phyloP scores from a whole-genome alignment of 2,888 invertebrate species.

The Netelia melanura region DNA sequence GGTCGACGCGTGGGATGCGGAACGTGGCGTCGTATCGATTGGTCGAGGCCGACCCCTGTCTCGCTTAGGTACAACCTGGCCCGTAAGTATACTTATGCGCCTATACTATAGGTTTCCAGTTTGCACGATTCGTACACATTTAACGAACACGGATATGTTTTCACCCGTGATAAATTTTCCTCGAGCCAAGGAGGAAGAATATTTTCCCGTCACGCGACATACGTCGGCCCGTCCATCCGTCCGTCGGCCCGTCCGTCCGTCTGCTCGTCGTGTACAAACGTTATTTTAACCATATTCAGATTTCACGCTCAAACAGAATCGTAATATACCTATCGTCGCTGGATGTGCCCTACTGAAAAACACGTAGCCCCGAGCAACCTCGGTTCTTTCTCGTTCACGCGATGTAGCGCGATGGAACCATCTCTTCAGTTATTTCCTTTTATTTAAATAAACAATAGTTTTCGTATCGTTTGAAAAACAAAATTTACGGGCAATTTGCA shows the following conservation, averaged over 20 bases:
- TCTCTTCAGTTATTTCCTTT: no score
- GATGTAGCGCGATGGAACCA: no score
- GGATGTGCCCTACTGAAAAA: neutral
- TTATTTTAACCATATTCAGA: slow-evolving; percentile 55
- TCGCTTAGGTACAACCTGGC: slow-evolving; percentile 27
- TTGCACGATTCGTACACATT: slow-evolving; percentile 41
- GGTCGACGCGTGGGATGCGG: slow-evolving; percentile 47
- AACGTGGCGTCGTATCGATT: slow-evolving; percentile 61
- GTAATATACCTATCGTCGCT: neutral
- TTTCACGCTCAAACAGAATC: slow-evolving; percentile 37
- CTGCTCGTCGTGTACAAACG: slow-evolving; percentile 15
- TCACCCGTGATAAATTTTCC: slow-evolving; percentile 40
- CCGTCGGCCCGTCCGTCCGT: slow-evolving; percentile 11
- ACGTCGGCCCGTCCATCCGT: neutral
- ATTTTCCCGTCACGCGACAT: slow-evolving; percentile 41
- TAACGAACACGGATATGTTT: slow-evolving; percentile 38
- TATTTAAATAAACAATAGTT: no score
- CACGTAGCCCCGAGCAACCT: no score
- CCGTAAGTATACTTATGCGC: neutral
- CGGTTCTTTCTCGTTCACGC: no score
- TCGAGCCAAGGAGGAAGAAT: slow-evolving; percentile 31
- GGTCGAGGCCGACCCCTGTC: slow-evolving; percentile 28
- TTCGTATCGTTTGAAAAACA: no score
- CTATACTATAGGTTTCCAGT: neutral
- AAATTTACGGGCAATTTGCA: no score